phyloP scores from a whole-genome alignment of 2,888 invertebrate species.

The Stegana nigrithorax region DNA sequence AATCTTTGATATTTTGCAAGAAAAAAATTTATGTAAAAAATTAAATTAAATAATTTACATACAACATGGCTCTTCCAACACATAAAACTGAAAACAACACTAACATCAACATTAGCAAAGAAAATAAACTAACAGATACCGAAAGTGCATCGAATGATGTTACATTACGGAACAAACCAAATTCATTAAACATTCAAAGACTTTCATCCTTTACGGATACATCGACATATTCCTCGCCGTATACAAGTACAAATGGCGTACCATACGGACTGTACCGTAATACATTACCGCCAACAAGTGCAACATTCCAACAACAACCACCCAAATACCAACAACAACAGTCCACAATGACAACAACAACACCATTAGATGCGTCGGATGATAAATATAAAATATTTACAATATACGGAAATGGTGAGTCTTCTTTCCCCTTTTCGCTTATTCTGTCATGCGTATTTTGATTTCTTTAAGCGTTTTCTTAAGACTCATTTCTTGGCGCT shows the following conservation, averaged over 20 bases:
- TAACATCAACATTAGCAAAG: slow-evolving; percentile 30
- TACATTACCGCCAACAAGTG: slow-evolving; percentile 31
- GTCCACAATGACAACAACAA: slow-evolving; percentile 51
- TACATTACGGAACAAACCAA: neutral
- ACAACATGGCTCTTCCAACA: too few species aligned
- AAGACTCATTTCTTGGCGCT: too few species aligned
- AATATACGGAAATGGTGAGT: slow-evolving; percentile 70
- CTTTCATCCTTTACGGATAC: slow-evolving; percentile 8
- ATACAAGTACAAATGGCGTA: slow-evolving; percentile 57
- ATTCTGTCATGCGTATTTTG: too few species aligned
- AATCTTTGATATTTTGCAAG: slow-evolving; percentile 33
- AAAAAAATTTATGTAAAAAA: slow-evolving; percentile 13
- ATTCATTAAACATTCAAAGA: slow-evolving; percentile 26
- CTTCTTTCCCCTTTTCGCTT: slow-evolving; percentile 8
- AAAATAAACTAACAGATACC: neutral
- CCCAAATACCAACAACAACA: slow-evolving; percentile 57
- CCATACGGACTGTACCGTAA: slow-evolving; percentile 56
- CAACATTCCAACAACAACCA: slow-evolving; percentile 39
- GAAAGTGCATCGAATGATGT: neutral
- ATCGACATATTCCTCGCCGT: slow-evolving; percentile 27
- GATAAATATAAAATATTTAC: slow-evolving; percentile 69
- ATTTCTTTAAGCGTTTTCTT: too few species aligned
- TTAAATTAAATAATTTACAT: neutral
- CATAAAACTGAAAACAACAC: slow-evolving; percentile 17
- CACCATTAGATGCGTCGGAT: slow-evolving; percentile 57